Evolutionary conservation across 2,797 vertebrate genomes (phyloP), one percentile per base, ranked within the genome.

Genomic region (Pipistrellus pipistrellus): DNA sequence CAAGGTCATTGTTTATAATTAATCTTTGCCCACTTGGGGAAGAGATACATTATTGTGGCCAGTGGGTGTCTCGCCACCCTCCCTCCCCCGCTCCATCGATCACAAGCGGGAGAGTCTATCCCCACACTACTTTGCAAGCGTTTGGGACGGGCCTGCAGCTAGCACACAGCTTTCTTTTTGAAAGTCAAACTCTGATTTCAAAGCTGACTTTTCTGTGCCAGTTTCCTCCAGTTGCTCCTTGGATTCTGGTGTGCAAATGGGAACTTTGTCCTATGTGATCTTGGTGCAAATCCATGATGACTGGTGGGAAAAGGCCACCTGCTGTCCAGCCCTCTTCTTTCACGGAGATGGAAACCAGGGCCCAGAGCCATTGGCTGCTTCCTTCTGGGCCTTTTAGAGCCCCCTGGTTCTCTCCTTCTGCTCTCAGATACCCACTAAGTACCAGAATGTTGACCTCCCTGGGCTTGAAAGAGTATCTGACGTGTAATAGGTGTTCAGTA

Each of bases 71-170:
- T 27, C 2, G 1, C 51, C 18, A 0, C 8, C 48, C 35, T 4
- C 35, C n/a, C n/a, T n/a, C n/a, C 38, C 30, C 17, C 0, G 23
- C 32, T 2, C 20, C 51, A 17, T 35, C 48, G 41, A 23, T 8
- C 12, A 71, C 48, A 1, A 0, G 9, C 27, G 46, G 38, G 75
- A 75, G 82, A 44, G 8, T 51, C 35, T 12, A 0, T 14, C 25
- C 30, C 27, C 0, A 1, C 46, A 8, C 11, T 3, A 4, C 8
- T n/a, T 6, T 51, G 41, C 75, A 21, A 21, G 41, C 41, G 2
- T 38, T 9, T 55, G 62, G n/a, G 69, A 20, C 0, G 6, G 12
- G 1, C 46, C 62, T 20, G 69, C 17, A 20, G 55, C 23, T 6
- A 8, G 17, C 18, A 20, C 3, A 1, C 12, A 75, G 15, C 68